Evolutionary conservation across 2,113 vertebrate species (phyloP), one percentile per base, ranked within the genome.

Genomic region (Manacus vitellinus): DNA sequence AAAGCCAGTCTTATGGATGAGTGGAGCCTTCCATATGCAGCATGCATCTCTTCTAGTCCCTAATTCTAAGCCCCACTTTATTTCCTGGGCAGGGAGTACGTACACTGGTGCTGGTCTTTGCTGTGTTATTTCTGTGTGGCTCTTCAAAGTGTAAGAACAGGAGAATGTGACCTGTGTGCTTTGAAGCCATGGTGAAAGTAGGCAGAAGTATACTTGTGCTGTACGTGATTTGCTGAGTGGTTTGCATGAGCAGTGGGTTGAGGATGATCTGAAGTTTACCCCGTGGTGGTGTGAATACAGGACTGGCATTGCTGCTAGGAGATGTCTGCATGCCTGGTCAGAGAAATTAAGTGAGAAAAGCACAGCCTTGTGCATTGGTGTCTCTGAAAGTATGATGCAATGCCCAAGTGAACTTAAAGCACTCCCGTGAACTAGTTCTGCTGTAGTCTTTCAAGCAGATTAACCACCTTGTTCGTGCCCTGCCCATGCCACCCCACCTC

Each of bases 281-380:
- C 54, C 1, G 0, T 21, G 59, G 44, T 23, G 14, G 2, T 89
- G 41, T 0, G 2, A 68, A 6, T 14, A 47, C 0, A 2, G n/a
- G 58, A 9, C 24, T 58, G 37, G 43, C 51, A 2, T 16, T 49
- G 67, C 66, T 85, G 74, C 44, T 73, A 7, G 13, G 73, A 55
- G 44, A 8, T 61, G 65, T 63, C 71, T 82, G 41, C 7, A 1
- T 44, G 43, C 58, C 39, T 79, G 84, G 43, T 81, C 61, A 58
- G 76, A 87, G 49, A 77, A 66, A 33, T 9, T 27, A 70, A 49
- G 39, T 62, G 37, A 79, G 63, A 39, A 70, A 62, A 85, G 46
- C 61, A 44, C 39, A 28, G 1, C 44, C 30, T 35, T 59, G 37
- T 23, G 21, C 1, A 0, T 28, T 28, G 3, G 37, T 54, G 14